phyloP scores from a whole-genome alignment of 2,888 invertebrate species.

The Heliconius aoede region DNA sequence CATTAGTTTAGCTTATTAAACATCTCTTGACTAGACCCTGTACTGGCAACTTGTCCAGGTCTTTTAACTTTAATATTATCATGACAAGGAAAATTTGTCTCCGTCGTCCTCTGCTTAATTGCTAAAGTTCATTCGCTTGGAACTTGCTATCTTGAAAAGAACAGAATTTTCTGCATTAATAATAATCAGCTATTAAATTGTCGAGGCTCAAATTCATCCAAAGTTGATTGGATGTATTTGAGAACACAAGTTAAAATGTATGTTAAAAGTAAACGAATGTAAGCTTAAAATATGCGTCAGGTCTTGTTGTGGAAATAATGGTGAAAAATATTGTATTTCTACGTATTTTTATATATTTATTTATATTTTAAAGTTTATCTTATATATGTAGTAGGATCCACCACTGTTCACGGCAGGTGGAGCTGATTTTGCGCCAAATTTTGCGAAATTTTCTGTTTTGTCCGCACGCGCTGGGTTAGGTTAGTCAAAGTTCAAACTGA shows the following conservation, averaged over 20 bases:
- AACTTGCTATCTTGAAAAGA: constrained; percentile 39
- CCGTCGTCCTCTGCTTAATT: constrained; percentile 50
- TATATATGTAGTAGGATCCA: no score
- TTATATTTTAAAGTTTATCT: neutral
- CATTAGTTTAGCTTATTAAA: neutral
- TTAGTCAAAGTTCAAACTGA: no score
- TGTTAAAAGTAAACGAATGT: neutral
- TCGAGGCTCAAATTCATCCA: constrained; percentile 1
- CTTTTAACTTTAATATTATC: constrained; percentile 42
- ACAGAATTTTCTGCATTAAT: constrained; percentile 34
- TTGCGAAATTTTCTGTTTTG: no score
- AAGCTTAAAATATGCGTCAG: neutral
- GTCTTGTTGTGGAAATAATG: neutral
- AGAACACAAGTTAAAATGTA: no score
- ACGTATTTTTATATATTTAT: neutral
- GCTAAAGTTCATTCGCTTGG: constrained; percentile 46
- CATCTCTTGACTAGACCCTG: neutral
- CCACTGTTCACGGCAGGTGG: no score
- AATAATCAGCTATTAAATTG: constrained; percentile 32
- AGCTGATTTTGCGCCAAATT: no score
- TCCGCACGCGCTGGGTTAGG: no score
- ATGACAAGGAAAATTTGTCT: constrained; percentile 62
- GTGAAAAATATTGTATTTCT: neutral
- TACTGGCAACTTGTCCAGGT: constrained; percentile 27
- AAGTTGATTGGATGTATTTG: no score